Base-by-base conservation (phyloP, 2,797 vertebrate genomes). In the Chiroxiphia lanceolata region DNA sequence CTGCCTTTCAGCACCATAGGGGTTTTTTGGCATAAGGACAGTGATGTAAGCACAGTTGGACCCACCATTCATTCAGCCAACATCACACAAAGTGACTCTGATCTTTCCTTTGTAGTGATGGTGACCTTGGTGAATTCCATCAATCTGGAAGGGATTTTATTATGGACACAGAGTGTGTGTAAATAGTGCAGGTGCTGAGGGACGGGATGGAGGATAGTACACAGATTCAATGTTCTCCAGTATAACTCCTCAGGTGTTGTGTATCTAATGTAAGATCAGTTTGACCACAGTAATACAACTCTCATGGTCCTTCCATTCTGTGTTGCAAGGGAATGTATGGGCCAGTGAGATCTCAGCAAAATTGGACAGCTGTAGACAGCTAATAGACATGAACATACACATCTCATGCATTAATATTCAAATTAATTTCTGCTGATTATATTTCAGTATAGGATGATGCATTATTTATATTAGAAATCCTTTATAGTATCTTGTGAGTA, bases 381-480 rank as follows among this genome's bases (percentile, higher is more conserved):
- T 83, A 77, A 83, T 71, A 75, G 65, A 72, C 20, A 56, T 63
- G 42, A 88, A 38, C 53, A 27, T 44, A 36, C 38, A 34, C 6
- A 0, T 75, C 45, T 40, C 59, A 33, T 25, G 31, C 38, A 90
- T 76, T 91, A 90, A 84, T 79, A 90, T 87, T 94, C 90, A 90
- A 71, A 91, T 61, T 86, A 10, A 83, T 77, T 87, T 93, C 50
- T 94, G 53, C 34, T 91, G 76, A 83, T 93, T 91, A 78, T 64
- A 71, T 83, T 90, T 95, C 69, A 65, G 40, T 72, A 92, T 74
- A 82, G 40, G 59, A 51, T 1, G 13, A 91, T 89, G 59, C 36
- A 77, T 88, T 93, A 83, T 92, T 94, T 89, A 84, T 95, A 45
- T 79, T 75, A 81, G 47, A 63, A 94, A 23, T 72, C 67, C 83